Evolutionary conservation across 2,888 invertebrate species (phyloP), one percentile per base, ranked within the genome.

Genomic region (Idaea biselata): DNA sequence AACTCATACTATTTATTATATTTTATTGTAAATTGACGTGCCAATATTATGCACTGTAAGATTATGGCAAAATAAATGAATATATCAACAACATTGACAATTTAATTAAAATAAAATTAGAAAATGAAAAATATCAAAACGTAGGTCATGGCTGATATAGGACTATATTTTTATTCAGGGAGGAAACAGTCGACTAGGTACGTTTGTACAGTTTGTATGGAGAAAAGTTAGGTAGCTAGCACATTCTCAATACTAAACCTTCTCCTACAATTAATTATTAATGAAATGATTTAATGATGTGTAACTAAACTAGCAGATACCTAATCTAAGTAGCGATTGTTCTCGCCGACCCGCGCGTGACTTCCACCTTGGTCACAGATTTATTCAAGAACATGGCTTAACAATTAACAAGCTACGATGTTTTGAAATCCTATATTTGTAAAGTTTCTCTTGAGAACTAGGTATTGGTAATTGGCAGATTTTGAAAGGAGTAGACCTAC

Each of bases 291-390:
- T 64, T 64, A 25, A 72, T 72, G 68, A 72, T 33, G 59, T 66
- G 66, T 66, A 66, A 60, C 67, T 67, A 65, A 68, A 53, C 25
- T 53, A 25, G 3, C 56, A 44, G n/a, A 54, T 53, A n/a, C n/a
- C n/a, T n/a, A 63, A 65, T 68, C 65, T 66, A 53, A 54, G 18
- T 33, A 55, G 44, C 44, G 54, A 77, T 79, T 80, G 78, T 79
- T 73, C 65, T 62, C 25, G 61, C 58, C 64, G 70, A 68, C 54
- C 66, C 69, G 63, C 59, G 74, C 77, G 74, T 71, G 68, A 68
- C 68, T 64, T 57, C 66, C 62, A 44, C 71, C 73, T 72, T 73
- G 64, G 59, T 66, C 58, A 25, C 66, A 68, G 44, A 66, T 70
- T 67, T 66, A 70, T 68, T 68, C 70, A 65, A 64, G 64, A 60